phyloP scores from a whole-genome alignment of 2,888 invertebrate species.

The Synanthedon tipuliformis region DNA sequence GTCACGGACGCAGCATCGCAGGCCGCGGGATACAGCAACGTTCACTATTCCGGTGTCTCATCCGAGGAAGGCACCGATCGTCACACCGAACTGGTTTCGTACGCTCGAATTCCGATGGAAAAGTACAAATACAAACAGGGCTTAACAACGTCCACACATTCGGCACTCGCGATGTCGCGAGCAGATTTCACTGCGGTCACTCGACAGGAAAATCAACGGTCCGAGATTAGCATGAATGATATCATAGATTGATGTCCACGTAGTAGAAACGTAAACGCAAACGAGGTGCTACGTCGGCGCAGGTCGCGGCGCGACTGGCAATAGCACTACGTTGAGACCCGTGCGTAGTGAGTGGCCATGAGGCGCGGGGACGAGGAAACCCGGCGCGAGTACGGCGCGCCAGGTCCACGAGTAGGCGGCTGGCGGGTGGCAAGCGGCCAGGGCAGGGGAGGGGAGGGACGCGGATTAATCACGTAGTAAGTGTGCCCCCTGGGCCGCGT shows the following conservation, averaged over 20 bases:
- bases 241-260: slow-evolving; percentile 35
- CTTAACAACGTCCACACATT: slow-evolving; percentile 54
- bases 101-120: slow-evolving; percentile 50
- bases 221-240: slow-evolving; percentile 63
- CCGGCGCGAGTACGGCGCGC: slow-evolving; percentile 66
- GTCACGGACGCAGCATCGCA: slow-evolving; percentile 68
- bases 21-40: slow-evolving; percentile 51
- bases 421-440: slow-evolving; percentile 15
- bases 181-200: slow-evolving; percentile 48
- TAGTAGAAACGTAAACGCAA: slow-evolving; percentile 20
- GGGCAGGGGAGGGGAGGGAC: slow-evolving; percentile 24
- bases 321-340: slow-evolving; percentile 59
- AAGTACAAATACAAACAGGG: slow-evolving; percentile 48
- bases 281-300: slow-evolving; percentile 49
- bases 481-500: slow-evolving; percentile 53
- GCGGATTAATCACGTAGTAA: slow-evolving; percentile 70
- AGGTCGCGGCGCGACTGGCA: slow-evolving; percentile 65
- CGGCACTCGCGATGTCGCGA: slow-evolving; percentile 57
- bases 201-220: slow-evolving; percentile 59
- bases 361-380: slow-evolving; percentile 71
- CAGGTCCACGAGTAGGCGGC: slow-evolving; percentile 24
- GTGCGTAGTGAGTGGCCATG: slow-evolving; percentile 70
- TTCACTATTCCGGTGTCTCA: slow-evolving; percentile 46
- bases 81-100: slow-evolving; percentile 53
- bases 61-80: slow-evolving; percentile 45